These are phyloP conservation scores for Rhinichthys klamathensis DNA, from an alignment of 2,113 vertebrate species.

Conservation along the genomic window DNA sequence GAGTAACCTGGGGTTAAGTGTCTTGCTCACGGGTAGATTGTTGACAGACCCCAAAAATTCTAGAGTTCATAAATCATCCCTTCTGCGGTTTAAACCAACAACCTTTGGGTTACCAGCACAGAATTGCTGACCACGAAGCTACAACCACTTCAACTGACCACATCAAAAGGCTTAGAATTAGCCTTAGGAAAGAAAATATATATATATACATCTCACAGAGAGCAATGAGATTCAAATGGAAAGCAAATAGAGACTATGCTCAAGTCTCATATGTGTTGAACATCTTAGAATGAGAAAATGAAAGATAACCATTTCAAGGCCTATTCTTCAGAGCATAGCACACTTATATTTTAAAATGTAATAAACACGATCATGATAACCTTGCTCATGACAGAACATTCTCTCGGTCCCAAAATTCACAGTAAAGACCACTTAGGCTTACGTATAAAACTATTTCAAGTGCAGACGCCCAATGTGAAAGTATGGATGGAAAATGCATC, in stretches of 20 bases:
- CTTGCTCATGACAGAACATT: no score
- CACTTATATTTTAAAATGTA: background rate
- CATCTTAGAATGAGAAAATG: no score
- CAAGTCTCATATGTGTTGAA: no score
- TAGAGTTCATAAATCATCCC: background rate
- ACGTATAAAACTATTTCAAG: background rate
- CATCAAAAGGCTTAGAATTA: background rate
- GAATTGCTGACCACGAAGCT: background rate
- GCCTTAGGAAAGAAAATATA: background rate
- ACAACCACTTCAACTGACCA: background rate
- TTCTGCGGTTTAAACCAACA: background rate
- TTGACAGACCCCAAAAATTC: background rate
- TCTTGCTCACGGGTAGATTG: background rate
- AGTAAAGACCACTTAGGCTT: background rate
- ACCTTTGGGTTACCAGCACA: background rate
- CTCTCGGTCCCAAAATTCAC: background rate
- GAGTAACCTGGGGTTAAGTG: background rate
- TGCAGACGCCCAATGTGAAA: background rate
- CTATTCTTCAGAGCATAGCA: background rate
- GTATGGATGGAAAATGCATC: constrained; percentile 13
- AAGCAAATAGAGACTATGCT: background rate
- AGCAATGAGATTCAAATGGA: background rate
- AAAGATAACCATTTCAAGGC: background rate
- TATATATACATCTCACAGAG: background rate
- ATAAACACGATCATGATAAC: background rate